Conservation (phyloP, 2,888 invertebrate species). For the Nomada ferruginata region DNA sequence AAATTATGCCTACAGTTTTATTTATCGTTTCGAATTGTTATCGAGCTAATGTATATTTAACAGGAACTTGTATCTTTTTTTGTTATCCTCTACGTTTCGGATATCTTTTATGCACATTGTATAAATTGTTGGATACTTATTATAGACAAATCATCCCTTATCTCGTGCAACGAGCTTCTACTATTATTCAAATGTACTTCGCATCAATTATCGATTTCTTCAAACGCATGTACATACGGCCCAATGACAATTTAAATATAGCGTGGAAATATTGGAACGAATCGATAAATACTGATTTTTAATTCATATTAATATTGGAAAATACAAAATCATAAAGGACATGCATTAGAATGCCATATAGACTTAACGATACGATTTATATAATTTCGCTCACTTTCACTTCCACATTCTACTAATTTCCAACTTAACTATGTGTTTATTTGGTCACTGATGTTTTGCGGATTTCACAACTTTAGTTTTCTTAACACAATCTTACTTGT, state of each 20-base stretch:
- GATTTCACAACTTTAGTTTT: constrained; percentile 35
- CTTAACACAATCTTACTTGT: constrained; percentile 22
- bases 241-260: not conserved
- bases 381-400: constrained; percentile 53
- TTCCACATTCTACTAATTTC: constrained; percentile 27
- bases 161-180: not conserved
- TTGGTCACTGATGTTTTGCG: constrained; percentile 42
- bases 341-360: not conserved
- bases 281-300: not conserved
- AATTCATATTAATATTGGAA: not conserved
- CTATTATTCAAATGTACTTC: not conserved
- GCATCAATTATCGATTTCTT: not conserved
- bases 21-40: not conserved
- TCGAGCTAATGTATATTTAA: not conserved
- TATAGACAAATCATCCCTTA: not conserved
- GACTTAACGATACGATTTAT: not conserved
- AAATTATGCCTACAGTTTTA: constrained; percentile 1
- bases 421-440: constrained; percentile 34
- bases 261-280: not conserved
- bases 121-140: not conserved
- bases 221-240: not conserved
- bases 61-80: not conserved
- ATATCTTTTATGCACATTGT: not conserved
- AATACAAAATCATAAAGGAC: constrained; percentile 2
- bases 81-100: not conserved